These are phyloP conservation scores for Anoplophora glabripennis DNA, from an alignment of 1,140 invertebrate species.

Conservation along the genomic window DNA sequence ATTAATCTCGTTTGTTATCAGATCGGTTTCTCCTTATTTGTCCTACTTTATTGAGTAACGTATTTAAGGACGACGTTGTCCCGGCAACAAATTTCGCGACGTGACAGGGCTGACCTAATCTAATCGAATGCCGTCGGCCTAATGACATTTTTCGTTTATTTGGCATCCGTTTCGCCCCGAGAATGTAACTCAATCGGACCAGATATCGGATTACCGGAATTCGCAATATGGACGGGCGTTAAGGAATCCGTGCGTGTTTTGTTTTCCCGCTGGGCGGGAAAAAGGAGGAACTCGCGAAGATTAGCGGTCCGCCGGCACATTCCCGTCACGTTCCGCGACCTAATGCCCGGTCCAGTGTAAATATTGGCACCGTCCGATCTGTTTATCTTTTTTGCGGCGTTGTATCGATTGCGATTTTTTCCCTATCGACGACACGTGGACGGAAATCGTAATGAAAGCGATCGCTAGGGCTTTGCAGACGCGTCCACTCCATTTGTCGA, in stretches of 20 bases:
- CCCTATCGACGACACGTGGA: background rate
- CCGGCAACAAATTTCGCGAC: slow-evolving; percentile 9
- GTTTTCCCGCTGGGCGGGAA: slow-evolving; percentile 28
- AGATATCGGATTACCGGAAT: slow-evolving; percentile 45
- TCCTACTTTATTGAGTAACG: background rate
- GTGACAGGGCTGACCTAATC: slow-evolving; percentile 29
- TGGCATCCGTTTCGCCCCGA: slow-evolving; percentile 29
- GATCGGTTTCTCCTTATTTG: slow-evolving; percentile 9
- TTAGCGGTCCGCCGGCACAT: slow-evolving; percentile 22
- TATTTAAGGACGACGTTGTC: background rate
- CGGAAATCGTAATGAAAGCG: no score
- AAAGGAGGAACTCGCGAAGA: slow-evolving; percentile 20
- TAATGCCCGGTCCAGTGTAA: slow-evolving; percentile 26
- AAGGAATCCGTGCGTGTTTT: slow-evolving; percentile 44
- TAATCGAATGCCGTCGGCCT: slow-evolving; percentile 40
- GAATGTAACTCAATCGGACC: slow-evolving; percentile 41
- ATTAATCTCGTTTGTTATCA: slow-evolving; percentile 10
- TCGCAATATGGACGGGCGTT: slow-evolving; percentile 41
- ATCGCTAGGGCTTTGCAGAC: no score
- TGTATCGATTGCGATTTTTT: slow-evolving; percentile 9
- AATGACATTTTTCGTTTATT: slow-evolving; percentile 46
- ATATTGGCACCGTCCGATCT: slow-evolving; percentile 25
- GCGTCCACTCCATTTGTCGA: no score
- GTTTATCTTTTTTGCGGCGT: slow-evolving; percentile 16
- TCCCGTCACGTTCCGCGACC: slow-evolving; percentile 20